Conservation (phyloP, 2,113 vertebrate species). For the Cynocephalus volans region DNA sequence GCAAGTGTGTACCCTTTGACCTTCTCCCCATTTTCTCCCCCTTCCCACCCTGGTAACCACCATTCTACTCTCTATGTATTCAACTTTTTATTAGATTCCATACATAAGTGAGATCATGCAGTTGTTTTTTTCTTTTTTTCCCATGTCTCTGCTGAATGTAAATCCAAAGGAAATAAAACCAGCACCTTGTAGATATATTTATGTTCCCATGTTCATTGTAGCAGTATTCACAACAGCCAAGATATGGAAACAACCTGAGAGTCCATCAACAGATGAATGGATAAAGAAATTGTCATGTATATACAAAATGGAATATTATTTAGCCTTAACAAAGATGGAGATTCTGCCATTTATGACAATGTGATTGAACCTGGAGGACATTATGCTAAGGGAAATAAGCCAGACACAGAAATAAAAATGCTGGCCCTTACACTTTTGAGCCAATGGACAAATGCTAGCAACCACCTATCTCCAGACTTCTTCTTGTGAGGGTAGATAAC, state of each 20-base stretch:
- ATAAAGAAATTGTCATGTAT: neutral
- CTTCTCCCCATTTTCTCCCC: neutral
- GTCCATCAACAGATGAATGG: neutral
- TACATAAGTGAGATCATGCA: neutral
- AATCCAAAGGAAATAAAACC: neutral
- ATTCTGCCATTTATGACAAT: neutral
- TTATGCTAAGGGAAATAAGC: neutral
- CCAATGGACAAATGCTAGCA: neutral
- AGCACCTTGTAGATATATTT: neutral
- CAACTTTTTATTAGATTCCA: neutral
- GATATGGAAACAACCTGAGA: neutral
- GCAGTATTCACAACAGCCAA: neutral
- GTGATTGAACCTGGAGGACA: neutral
- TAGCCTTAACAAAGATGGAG: neutral
- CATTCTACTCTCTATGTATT: neutral
- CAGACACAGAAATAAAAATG: neutral
- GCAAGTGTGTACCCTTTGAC: neutral
- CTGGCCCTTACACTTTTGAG: neutral
- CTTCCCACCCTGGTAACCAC: neutral
- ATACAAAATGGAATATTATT: neutral
- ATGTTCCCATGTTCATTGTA: neutral
- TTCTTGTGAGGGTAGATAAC: neutral
- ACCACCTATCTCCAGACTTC: neutral
- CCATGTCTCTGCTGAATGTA: neutral
- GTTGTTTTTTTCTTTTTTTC: neutral